These are phyloP conservation scores for Atethmia centrago DNA, from an alignment of 2,888 invertebrate species.

Conservation along the genomic window DNA sequence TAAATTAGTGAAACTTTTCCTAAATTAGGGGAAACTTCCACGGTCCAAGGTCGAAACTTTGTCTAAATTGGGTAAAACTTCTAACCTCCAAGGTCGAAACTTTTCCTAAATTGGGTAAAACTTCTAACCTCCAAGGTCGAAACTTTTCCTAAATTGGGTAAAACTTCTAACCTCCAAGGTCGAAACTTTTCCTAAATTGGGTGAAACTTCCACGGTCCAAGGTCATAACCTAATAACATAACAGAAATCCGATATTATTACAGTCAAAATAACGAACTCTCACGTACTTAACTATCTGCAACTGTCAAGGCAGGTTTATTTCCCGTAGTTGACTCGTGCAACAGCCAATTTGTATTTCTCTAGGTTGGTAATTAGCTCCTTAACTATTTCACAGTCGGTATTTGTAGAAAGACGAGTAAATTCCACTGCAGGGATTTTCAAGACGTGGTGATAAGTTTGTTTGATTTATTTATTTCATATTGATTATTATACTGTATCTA, in stretches of 20 bases:
- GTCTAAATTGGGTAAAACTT: background rate
- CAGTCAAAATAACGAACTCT: background rate
- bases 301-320: conserved; percentile 14
- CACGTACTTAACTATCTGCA: background rate
- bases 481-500: background rate
- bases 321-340: conserved; percentile 1
- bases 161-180: no score
- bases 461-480: background rate
- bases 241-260: background rate
- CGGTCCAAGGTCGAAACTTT: no score
- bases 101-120: background rate
- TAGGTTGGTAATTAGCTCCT: conserved; percentile 18
- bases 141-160: background rate
- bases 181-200: background rate
- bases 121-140: no score
- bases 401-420: background rate
- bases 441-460: background rate
- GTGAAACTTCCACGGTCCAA: background rate
- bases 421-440: background rate
- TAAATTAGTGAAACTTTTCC: background rate
- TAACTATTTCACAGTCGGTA: conserved; percentile 13
- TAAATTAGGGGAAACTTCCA: background rate
- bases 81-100: no score
- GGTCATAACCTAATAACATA: no score
- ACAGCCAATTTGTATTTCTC: conserved; percentile 19